Base-by-base conservation (phyloP, 2,797 vertebrate genomes). In the Cyclura pinguis region DNA sequence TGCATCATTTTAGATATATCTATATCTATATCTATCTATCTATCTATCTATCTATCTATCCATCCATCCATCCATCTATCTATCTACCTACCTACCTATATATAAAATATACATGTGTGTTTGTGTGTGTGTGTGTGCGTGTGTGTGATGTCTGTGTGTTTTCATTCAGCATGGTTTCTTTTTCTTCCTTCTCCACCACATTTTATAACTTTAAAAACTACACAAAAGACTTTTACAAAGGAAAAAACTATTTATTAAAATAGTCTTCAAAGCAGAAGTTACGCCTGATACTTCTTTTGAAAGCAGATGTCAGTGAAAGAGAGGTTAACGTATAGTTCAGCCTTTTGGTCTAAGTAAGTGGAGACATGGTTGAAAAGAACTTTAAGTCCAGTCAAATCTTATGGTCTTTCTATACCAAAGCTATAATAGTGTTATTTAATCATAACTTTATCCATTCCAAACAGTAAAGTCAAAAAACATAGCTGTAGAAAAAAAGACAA, bases 201-300 rank as follows among this genome's bases (percentile, higher is more conserved):
- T 12, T 78, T 92, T 89, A 52, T 7, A 5, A 35, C 18, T 47
- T 20, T 69, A 86, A 62, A 82, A 55, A 76, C 29, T 86, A 82
- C 10, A 78, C 35, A 38, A 27, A 74, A 42, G 0, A 1, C 8
- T 82, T 81, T 80, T 13, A 74, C 38, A 81, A 84, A 73, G 35
- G 35, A 24, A 67, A 67, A 67, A 67, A 67, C 24, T 24, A 29
- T 67, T 69, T 32, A 32, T 69, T 29, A 69, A 29, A 69, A 32
- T 69, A 27, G 27, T 69, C 27, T 69, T 69, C 64, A 32, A 69
- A n/a, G 13, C 57, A 80, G n/a, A 52, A 38, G 59, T 83, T 82
- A 62, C 35, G 42, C 5, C 9, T 81, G 52, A 73, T 20, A 67
- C 18, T 64, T 27, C 64, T 38, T 24, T 80, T 80, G 42, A 80